These are phyloP conservation scores for Mormoops blainvillei DNA, from an alignment of 2,113 vertebrate species.

Conservation along the genomic window DNA sequence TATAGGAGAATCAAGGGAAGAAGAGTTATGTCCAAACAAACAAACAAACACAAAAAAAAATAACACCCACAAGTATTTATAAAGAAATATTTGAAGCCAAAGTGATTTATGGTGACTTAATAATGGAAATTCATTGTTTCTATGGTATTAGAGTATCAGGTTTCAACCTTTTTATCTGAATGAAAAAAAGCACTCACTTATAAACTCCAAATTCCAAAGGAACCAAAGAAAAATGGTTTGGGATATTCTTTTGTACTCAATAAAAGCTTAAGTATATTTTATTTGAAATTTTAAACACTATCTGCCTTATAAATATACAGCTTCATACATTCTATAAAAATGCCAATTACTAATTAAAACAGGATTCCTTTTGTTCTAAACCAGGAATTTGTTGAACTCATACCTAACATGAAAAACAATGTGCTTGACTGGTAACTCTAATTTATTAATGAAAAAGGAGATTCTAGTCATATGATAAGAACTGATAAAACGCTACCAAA, in stretches of 20 bases:
- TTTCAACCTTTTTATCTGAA: not conserved
- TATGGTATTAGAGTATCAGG: not conserved
- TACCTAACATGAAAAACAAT: not conserved
- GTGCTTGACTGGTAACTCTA: not conserved
- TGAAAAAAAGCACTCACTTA: not conserved
- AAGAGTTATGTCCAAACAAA: not conserved
- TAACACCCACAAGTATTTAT: not conserved
- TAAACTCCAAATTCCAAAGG: not conserved
- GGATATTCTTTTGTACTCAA: not conserved
- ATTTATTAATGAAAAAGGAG: not conserved
- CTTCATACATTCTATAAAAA: not conserved
- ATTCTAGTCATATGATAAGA: not conserved
- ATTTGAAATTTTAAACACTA: constrained; percentile 29
- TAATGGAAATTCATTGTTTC: not conserved
- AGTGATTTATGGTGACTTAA: not conserved
- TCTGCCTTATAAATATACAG: not conserved
- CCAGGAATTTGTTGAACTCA: not conserved
- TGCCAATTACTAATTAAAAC: not conserved
- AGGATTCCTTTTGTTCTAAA: not conserved
- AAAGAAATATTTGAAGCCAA: not conserved
- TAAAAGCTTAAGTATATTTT: not conserved
- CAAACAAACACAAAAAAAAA: too few species aligned
- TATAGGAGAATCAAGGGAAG: not conserved
- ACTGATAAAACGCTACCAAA: not conserved
- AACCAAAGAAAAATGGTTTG: not conserved